Evolutionary conservation across 2,113 vertebrate genomes (phyloP).

Genomic region (Cryptotis parvus): DNA sequence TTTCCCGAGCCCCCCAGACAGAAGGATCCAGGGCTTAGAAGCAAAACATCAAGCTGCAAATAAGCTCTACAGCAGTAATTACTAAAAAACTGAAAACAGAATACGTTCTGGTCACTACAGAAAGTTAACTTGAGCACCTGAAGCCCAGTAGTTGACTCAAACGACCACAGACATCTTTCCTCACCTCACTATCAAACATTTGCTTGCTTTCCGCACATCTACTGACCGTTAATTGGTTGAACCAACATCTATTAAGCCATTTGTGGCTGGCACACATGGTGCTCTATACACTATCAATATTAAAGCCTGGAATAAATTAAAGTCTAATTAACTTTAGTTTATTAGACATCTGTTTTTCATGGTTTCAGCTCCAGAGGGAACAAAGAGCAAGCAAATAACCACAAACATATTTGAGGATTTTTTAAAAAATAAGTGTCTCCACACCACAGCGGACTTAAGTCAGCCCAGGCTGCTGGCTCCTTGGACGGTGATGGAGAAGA

Average conservation of each 20-base stretch:
- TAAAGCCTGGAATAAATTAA: constrained; percentile 40
- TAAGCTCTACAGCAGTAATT: neutral
- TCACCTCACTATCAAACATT: neutral
- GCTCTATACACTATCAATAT: neutral
- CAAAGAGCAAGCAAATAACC: constrained; percentile 16
- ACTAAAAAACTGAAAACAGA: constrained; percentile 5
- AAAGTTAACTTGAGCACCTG: neutral
- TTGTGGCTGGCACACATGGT: neutral
- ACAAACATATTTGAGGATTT: neutral
- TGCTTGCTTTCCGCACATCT: neutral
- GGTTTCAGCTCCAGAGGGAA: neutral
- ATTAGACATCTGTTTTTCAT: constrained; percentile 7
- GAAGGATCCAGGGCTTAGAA: neutral
- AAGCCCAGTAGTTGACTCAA: constrained; percentile 13
- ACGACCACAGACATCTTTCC: neutral
- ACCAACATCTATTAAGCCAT: constrained; percentile 32
- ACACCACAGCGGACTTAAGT: neutral
- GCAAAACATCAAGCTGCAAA: constrained; percentile 20
- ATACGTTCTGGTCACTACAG: neutral
- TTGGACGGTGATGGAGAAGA: neutral
- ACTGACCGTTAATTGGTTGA: neutral
- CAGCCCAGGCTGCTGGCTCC: neutral
- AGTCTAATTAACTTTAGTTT: constrained; percentile 8
- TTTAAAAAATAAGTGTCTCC: constrained; percentile 21
- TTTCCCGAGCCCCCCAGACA: neutral